Evolutionary conservation across 37 sponge, comb jelly and placozoan species (phyloP).

Genomic region (Halisarca cf. caerulea): DNA sequence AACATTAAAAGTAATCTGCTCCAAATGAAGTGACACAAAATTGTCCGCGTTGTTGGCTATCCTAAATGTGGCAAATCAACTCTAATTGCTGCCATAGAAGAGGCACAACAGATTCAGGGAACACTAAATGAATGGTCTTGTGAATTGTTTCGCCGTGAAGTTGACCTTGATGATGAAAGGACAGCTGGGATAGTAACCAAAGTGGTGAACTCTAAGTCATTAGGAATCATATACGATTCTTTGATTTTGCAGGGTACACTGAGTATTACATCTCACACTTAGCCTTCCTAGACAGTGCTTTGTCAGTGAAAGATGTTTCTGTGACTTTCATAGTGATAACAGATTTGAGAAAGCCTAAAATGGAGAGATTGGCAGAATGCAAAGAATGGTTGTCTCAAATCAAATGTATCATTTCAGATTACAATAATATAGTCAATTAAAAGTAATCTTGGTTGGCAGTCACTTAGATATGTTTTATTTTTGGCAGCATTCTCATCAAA

Average conservation of each 20-base stretch:
- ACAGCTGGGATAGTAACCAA: constrained; percentile 7
- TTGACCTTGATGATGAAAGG: background rate
- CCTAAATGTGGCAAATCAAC: background rate
- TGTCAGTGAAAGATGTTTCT: background rate
- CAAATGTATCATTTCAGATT: background rate
- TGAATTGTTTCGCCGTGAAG: background rate
- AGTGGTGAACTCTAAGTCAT: background rate
- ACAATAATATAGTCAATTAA: background rate
- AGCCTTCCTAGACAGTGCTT: background rate
- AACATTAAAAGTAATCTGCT: background rate
- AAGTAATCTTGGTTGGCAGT: background rate
- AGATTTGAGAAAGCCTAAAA: background rate
- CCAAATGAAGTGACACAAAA: background rate
- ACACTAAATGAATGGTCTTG: background rate
- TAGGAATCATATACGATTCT: background rate
- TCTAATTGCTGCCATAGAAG: background rate
- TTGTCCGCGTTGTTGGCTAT: background rate
- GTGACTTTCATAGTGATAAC: background rate
- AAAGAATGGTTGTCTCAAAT: background rate
- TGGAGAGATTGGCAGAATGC: background rate
- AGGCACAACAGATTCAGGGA: background rate
- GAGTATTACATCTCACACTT: background rate
- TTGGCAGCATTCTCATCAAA: background rate
- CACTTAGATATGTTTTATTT: background rate
- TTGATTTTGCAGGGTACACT: background rate